Base-by-base conservation (phyloP, 1,140 invertebrate genomes). In the Lordiphosa clarofinis region DNA sequence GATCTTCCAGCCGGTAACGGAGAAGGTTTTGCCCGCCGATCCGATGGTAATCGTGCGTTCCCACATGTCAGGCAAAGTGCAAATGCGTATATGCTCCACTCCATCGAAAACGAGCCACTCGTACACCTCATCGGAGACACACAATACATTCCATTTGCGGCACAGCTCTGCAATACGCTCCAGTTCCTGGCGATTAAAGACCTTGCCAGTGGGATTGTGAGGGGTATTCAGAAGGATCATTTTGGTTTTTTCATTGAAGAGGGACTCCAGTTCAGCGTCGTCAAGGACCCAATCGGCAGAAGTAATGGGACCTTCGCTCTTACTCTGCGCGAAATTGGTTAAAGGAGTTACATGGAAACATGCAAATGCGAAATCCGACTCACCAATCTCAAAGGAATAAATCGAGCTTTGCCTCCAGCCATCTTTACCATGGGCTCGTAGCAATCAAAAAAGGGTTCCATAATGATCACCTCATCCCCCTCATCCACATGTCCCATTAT, bases 361-460 rank as follows among this genome's bases (percentile, higher is more conserved):
- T 3, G 4, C 7, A 86, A 4, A 31, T 7, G 7, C 3, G 1
- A 10, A 4, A 6, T 15, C 21, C 4, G 9, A 10, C 28, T 24
- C 91, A 96, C 94, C 42, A 95, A 93, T 90, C 94, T 92, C 1
- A 99, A 90, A 6, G 97, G 93, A 59, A 99, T 95, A 88, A 95
- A 99, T 48, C 93, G 94, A 1, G 97, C 94, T 13, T 93, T 91
- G 8, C 97, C 98, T 1, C 96, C 97, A 28, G 96, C 96, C 72
- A 93, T 92, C 73, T 91, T 92, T 1, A 99, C 94, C 95, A 99
- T 98, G 1, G 97, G 97, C 60, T 95, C 95, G 88, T 99, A 99
- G 86, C 97, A 99, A 89, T 99, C 98, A 89, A 98, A 99, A 89
- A 95, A 99, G 6, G 98, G 98, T 89, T 99, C 98, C 62, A 99